Base-by-base conservation (phyloP, 2,888 invertebrate species). In the Ophion ventricosus region DNA sequence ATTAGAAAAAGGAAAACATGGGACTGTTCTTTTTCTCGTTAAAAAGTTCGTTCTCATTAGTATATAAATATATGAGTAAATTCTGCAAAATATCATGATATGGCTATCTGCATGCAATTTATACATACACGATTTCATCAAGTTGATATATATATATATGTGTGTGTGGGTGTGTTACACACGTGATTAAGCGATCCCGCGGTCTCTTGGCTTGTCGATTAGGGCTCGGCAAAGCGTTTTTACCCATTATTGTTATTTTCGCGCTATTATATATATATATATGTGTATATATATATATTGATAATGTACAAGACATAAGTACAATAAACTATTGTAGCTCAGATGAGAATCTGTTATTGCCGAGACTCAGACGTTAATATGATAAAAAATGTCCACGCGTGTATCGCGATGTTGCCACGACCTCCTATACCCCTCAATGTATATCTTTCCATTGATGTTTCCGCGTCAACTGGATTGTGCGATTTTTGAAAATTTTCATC, bases 321-420 rank as follows among this genome's bases (percentile, higher is more conserved):
- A 93, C 93, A 91, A 92, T 90, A 91, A 57, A 93, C 91, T 92
- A 93, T 93, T 92, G 92, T 92, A 92, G 90, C 91, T 93, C 91
- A 92, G 91, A 91, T 91, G 91, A 91, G 89, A 92, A 91, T 92
- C 88, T 91, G 91, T 89, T 89, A 87, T 86, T 90, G 90, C 90
- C 91, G 91, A 88, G 90, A 89, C 91, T 91, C 93, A 90, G 91
- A 91, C 87, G 87, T 54, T 1, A 64, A 59, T 78, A 80, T 23
- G 57, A 57, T 20, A 7, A 54, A 54, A 54, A 54, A 54, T 61
- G 25, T 20, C 35, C 20, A 56, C 56, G 57, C 29, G 57, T 63
- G 5, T 61, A 66, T 69, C 11, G 20, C 70, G 54, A 59, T 82
- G 78, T 85, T 64, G 17, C n/a, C 63, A 66, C 64, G 17, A 74